These are phyloP conservation scores for Atractosteus spatula DNA, from an alignment of 2,113 vertebrate genomes.

Conservation along the genomic window DNA sequence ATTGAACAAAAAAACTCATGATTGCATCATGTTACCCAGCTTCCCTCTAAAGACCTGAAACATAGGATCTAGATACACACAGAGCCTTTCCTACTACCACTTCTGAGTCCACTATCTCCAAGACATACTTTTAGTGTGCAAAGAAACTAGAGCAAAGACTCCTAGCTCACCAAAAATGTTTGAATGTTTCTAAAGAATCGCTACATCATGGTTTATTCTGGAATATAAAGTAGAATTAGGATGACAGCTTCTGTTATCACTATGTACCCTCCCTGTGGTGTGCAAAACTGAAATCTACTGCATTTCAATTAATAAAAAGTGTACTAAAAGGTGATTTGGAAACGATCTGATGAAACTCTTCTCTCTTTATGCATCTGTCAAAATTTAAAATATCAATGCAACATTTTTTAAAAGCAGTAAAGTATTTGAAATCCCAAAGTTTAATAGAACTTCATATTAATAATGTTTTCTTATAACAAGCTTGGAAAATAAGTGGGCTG, in stretches of 20 bases:
- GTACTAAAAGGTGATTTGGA: conserved; percentile 72
- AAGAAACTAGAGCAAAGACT: background rate
- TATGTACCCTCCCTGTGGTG: conserved; percentile 24
- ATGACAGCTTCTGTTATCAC: conserved; percentile 62
- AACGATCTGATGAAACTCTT: conserved; percentile 47
- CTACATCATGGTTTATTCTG: conserved; percentile 30
- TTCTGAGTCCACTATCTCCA: background rate
- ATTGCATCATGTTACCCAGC: too few species aligned
- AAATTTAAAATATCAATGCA: conserved; percentile 18
- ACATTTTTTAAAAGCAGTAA: background rate
- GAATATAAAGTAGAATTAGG: conserved; percentile 46
- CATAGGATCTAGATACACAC: too few species aligned
- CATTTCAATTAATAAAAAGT: conserved; percentile 71
- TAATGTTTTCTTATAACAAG: background rate
- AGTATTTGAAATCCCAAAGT: conserved; percentile 1
- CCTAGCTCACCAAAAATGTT: background rate
- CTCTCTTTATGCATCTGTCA: background rate
- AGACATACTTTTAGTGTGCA: background rate
- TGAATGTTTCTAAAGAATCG: conserved; percentile 40
- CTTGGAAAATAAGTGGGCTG: background rate
- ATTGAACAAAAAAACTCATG: too few species aligned
- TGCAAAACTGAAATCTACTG: conserved; percentile 63
- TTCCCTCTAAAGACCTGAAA: too few species aligned
- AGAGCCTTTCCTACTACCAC: too few species aligned
- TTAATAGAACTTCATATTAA: conserved; percentile 2